Evolutionary conservation across 2,888 invertebrate species (phyloP).

Genomic region (Cheilosia impressa): DNA sequence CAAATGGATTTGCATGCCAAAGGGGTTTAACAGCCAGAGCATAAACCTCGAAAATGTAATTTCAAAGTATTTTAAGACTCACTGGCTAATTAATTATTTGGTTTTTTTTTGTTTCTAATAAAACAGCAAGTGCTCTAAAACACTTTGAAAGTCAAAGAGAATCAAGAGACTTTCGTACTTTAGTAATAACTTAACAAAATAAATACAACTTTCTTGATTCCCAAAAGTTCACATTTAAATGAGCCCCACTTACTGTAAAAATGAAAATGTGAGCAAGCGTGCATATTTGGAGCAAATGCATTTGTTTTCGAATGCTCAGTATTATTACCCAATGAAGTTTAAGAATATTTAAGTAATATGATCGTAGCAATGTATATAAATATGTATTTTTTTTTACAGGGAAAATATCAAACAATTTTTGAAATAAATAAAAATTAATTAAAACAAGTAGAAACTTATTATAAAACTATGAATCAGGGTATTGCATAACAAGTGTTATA

Average conservation of each 20-base stretch:
- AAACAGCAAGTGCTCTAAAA: slow-evolving; percentile 18
- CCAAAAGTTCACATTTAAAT: slow-evolving; percentile 45
- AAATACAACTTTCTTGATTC: slow-evolving; percentile 42
- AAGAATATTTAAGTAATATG: not conserved
- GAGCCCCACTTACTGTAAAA: slow-evolving; percentile 53
- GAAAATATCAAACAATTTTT: slow-evolving; percentile 48
- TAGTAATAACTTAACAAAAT: not conserved
- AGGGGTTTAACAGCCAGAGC: slow-evolving; percentile 3
- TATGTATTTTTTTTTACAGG: slow-evolving; percentile 60
- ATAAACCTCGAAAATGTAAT: not conserved
- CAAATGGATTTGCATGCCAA: slow-evolving; percentile 8
- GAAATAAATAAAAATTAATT: slow-evolving; percentile 28
- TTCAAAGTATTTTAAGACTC: slow-evolving; percentile 26
- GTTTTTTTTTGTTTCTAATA: not conserved
- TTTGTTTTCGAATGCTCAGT: slow-evolving; percentile 32
- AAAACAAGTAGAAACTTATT: slow-evolving; percentile 6
- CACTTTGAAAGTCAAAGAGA: slow-evolving; percentile 16
- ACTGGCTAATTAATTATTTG: not conserved
- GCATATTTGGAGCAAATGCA: not conserved
- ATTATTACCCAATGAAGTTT: slow-evolving; percentile 11
- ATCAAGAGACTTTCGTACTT: slow-evolving; percentile 45
- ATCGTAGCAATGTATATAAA: slow-evolving; percentile 29
- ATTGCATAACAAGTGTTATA: slow-evolving; percentile 34
- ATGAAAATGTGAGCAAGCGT: slow-evolving; percentile 18
- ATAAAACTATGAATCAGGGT: slow-evolving; percentile 59